phyloP scores from a whole-genome alignment of 2,888 invertebrate species.

The Unio delphinus region DNA sequence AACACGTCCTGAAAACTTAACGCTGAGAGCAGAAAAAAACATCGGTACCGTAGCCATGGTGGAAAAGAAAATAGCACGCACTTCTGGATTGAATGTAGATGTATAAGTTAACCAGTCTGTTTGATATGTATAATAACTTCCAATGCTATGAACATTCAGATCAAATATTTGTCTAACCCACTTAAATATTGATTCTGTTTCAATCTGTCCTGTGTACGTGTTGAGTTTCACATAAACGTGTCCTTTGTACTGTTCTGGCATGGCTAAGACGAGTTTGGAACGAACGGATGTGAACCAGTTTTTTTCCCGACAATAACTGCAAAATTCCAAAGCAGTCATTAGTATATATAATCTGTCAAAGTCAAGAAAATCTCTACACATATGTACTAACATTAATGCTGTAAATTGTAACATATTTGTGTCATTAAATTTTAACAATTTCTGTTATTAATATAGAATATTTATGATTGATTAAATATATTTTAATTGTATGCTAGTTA shows the following conservation, averaged over 20 bases:
- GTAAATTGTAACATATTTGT: no score
- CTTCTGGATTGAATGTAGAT: constrained; percentile 47
- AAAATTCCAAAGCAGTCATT: constrained; percentile 26
- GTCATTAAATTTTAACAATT: no score
- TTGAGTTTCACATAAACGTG: constrained; percentile 73
- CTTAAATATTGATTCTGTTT: constrained; percentile 68
- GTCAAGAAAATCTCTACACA: no score
- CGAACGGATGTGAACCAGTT: constrained; percentile 70
- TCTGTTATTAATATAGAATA: no score
- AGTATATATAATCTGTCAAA: no score
- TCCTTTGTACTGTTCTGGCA: constrained; percentile 72
- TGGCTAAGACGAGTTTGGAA: constrained; percentile 71
- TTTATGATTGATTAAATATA: no score
- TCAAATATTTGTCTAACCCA: constrained; percentile 74
- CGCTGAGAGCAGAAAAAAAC: constrained; percentile 74
- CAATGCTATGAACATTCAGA: constrained; percentile 68
- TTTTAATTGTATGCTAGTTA: no score
- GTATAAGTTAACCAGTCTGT: constrained; percentile 66
- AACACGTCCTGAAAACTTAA: constrained; percentile 74
- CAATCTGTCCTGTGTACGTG: constrained; percentile 66
- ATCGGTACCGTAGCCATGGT: constrained; percentile 72
- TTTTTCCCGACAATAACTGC: constrained; percentile 72
- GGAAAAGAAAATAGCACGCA: constrained; percentile 72
- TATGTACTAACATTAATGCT: no score
- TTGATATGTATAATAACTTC: constrained; percentile 60